Percentiles rank a stretch among this genome's conserved stretches.
phyloP scores from a whole-genome alignment of 2,888 invertebrate genomes.

The Acrobasis suavella region DNA sequence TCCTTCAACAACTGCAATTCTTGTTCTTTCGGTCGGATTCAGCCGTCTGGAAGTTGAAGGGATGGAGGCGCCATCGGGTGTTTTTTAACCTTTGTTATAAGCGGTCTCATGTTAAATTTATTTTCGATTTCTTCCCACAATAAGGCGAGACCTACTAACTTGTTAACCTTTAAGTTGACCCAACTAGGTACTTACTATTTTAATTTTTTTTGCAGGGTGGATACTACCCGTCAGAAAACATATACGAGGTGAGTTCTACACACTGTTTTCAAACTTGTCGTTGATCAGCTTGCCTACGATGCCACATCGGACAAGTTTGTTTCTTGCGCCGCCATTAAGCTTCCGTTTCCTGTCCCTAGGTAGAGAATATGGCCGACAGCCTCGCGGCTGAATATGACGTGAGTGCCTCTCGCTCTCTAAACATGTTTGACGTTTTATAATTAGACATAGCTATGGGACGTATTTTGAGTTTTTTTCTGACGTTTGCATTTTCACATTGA shows the following conservation, averaged over 20 bases:
- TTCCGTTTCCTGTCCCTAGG: slow-evolving; percentile 35
- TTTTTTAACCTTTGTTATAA: no score
- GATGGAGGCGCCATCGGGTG: no score
- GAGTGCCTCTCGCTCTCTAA: slow-evolving; percentile 36
- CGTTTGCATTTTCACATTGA: no score
- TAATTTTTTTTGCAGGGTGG: slow-evolving; percentile 56
- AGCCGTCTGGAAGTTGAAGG: no score
- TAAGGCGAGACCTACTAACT: no score
- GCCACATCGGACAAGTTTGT: neutral
- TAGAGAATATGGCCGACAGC: slow-evolving; percentile 47
- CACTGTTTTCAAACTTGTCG: neutral
- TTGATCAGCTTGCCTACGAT: neutral
- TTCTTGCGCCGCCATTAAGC: neutral
- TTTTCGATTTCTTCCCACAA: no score
- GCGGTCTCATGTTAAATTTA: no score
- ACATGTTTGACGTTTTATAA: neutral
- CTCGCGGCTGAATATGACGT: slow-evolving; percentile 51
- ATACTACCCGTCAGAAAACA: slow-evolving; percentile 62
- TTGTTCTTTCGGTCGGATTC: no score
- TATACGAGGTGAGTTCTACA: slow-evolving; percentile 54
- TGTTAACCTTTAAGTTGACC: no score
- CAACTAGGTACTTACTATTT: no score
- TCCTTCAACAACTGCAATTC: no score
- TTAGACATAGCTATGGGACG: neutral
- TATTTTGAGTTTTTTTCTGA: no score